These are phyloP conservation scores for Leucophora obtusa DNA, from an alignment of 2,888 invertebrate genomes.

Conservation along the genomic window DNA sequence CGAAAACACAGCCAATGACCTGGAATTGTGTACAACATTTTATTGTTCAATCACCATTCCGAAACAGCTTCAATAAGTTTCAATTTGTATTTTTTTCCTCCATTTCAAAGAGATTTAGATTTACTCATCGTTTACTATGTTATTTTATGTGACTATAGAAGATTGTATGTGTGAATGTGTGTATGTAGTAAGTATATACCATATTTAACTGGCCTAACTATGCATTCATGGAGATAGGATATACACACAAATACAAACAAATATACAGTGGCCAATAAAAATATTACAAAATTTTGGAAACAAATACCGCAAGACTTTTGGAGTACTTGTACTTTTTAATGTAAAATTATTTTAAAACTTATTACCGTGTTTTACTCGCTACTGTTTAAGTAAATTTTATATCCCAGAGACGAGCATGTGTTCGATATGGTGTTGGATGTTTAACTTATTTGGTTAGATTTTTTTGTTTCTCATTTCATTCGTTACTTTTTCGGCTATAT, in stretches of 20 bases:
- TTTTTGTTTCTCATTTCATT: slow-evolving; percentile 32
- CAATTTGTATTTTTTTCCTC: slow-evolving; percentile 61
- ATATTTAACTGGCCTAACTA: slow-evolving; percentile 24
- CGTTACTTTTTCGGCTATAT: not conserved
- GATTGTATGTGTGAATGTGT: not conserved
- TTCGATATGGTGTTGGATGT: slow-evolving; percentile 55
- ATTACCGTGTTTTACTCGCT: not conserved
- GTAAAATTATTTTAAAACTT: no score
- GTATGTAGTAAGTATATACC: not conserved
- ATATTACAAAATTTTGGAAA: no score
- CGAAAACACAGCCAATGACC: slow-evolving; percentile 56
- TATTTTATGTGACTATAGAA: slow-evolving; percentile 48
- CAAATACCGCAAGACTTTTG: no score
- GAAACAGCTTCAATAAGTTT: slow-evolving; percentile 63
- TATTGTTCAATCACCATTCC: slow-evolving; percentile 65
- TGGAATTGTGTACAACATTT: slow-evolving; percentile 63
- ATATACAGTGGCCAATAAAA: not conserved
- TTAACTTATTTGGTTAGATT: slow-evolving; percentile 40
- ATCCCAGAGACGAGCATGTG: slow-evolving; percentile 45
- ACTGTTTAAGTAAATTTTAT: slow-evolving; percentile 22
- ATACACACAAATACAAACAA: not conserved
- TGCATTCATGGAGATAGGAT: slow-evolving; percentile 5
- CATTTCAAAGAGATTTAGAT: slow-evolving; percentile 64
- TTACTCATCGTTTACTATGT: slow-evolving; percentile 55
- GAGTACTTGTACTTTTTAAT: no score